phyloP scores from a whole-genome alignment of 2,113 vertebrate species.

The Urocitellus parryii region DNA sequence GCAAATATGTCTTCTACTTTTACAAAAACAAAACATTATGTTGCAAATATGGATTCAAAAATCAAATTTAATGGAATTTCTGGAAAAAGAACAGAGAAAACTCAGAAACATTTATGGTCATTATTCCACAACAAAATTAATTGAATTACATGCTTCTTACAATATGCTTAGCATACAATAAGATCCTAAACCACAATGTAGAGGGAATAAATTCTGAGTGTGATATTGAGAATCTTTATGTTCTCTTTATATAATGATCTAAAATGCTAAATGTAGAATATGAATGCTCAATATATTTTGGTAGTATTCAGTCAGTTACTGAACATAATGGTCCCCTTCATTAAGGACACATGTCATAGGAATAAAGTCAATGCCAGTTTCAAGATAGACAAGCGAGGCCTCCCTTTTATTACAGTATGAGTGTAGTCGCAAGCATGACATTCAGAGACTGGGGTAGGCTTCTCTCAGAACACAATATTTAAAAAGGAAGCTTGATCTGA shows the following conservation, averaged over 20 bases:
- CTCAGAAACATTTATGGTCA: not conserved
- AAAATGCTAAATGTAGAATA: not conserved
- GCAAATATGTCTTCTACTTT: not conserved
- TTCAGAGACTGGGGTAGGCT: slow-evolving; percentile 65
- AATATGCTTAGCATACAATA: not conserved
- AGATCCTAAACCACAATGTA: not conserved
- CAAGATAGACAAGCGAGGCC: not conserved
- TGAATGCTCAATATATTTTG: not conserved
- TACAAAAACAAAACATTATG: slow-evolving; percentile 5
- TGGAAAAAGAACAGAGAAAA: not conserved
- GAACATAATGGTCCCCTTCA: not conserved
- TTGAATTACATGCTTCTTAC: not conserved
- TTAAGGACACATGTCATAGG: not conserved
- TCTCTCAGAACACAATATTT: slow-evolving; percentile 82
- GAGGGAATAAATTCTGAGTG: not conserved
- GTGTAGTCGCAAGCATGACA: slow-evolving; percentile 53
- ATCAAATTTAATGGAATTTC: not conserved
- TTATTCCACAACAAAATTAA: slow-evolving; percentile 2
- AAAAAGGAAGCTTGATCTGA: slow-evolving; percentile 83
- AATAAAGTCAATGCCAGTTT: not conserved
- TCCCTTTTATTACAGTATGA: not conserved
- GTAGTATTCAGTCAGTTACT: not conserved
- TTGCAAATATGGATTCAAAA: not conserved
- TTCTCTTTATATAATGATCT: slow-evolving; percentile 42
- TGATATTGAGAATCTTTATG: not conserved